These are phyloP conservation scores for Pocota personata DNA, from an alignment of 2,888 invertebrate genomes.

Conservation along the genomic window DNA sequence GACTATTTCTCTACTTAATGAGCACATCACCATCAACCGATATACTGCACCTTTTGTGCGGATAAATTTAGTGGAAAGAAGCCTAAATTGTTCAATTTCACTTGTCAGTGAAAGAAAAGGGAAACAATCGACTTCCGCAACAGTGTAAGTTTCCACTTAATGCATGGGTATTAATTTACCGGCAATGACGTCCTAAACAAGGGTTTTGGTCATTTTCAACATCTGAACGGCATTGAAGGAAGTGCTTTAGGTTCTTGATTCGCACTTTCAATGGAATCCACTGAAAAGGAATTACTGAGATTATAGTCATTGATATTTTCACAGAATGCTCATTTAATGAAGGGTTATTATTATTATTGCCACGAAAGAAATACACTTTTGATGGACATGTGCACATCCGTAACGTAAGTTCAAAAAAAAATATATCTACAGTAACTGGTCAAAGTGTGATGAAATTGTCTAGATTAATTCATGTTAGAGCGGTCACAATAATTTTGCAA, in stretches of 20 bases:
- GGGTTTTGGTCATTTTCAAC: slow-evolving; percentile 29
- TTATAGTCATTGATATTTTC: not conserved
- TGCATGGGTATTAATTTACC: slow-evolving; percentile 37
- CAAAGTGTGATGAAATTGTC: too few species aligned
- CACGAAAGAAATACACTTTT: too few species aligned
- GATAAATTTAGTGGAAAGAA: not conserved
- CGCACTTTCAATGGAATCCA: not conserved
- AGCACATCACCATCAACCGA: slow-evolving; percentile 5
- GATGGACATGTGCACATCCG: not conserved
- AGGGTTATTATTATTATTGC: slow-evolving; percentile 6
- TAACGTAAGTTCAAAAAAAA: not conserved
- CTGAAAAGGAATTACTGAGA: slow-evolving; percentile 19
- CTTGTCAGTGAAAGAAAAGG: slow-evolving; percentile 26
- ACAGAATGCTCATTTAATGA: not conserved
- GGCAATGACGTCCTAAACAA: slow-evolving; percentile 24
- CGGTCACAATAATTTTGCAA: too few species aligned
- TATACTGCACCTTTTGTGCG: not conserved
- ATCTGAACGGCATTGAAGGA: not conserved
- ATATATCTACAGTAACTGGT: too few species aligned
- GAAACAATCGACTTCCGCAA: slow-evolving; percentile 25
- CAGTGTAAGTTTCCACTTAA: slow-evolving; percentile 9
- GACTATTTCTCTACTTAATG: slow-evolving; percentile 33
- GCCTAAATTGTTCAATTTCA: slow-evolving; percentile 32
- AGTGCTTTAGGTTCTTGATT: not conserved
- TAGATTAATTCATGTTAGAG: too few species aligned